These are phyloP conservation scores for Drosophila mercatorum DNA, from an alignment of 2,888 invertebrate species.

Conservation along the genomic window DNA sequence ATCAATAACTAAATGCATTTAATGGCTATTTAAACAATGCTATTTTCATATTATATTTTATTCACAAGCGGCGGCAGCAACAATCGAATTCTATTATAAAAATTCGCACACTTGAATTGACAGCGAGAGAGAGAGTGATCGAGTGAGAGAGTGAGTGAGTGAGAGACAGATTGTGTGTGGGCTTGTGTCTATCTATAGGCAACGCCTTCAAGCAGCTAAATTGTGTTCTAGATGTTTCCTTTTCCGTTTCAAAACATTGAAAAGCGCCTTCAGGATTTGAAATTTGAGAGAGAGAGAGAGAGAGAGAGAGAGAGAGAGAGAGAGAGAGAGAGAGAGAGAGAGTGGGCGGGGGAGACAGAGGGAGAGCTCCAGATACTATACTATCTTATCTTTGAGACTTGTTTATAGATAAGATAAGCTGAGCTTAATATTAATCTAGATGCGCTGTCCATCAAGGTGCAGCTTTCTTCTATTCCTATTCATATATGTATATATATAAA, in stretches of 20 bases:
- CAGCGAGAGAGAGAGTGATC: neutral
- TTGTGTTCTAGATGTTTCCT: conserved; percentile 23
- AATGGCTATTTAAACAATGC: conserved; percentile 56
- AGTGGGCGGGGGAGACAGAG: neutral
- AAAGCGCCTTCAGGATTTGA: conserved; percentile 6
- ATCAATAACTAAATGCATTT: conserved; percentile 56
- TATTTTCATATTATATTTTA: conserved; percentile 6
- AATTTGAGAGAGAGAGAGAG: neutral
- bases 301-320: neutral
- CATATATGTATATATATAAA: no score
- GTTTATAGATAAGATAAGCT: neutral
- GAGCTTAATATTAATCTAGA: neutral
- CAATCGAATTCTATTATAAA: conserved; percentile 15
- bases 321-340: neutral
- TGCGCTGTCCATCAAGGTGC: neutral
- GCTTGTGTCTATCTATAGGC: conserved; percentile 3
- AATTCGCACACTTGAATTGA: conserved; percentile 64
- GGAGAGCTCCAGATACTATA: neutral
- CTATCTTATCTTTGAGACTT: neutral
- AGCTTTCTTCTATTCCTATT: neutral
- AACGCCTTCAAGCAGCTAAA: conserved; percentile 31
- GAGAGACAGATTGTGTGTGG: neutral
- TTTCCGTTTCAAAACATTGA: neutral
- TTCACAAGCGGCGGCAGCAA: conserved; percentile 9
- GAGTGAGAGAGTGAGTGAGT: neutral